phyloP scores from a whole-genome alignment of 2,113 vertebrate species.

The Erythrolamprus reginae region DNA sequence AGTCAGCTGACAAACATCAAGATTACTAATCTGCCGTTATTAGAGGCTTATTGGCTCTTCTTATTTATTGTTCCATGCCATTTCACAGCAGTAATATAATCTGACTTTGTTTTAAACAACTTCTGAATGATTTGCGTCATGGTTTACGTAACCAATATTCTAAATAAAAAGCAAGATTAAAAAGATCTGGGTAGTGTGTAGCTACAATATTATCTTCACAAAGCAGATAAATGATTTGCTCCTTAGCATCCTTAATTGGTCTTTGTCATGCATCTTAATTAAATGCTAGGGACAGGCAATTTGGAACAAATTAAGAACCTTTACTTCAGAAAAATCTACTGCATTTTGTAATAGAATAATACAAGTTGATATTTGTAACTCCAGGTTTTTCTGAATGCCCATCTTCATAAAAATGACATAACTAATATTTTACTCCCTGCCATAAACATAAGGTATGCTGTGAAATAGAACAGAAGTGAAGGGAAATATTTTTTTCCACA shows the following conservation, averaged over 20 bases:
- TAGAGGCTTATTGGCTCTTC: slow-evolving; percentile 1
- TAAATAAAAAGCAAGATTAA: slow-evolving; percentile 46
- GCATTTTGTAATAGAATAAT: neutral
- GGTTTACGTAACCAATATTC: slow-evolving; percentile 50
- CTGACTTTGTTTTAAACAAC: slow-evolving; percentile 39
- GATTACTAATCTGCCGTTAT: neutral
- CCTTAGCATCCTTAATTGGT: neutral
- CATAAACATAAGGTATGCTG: neutral
- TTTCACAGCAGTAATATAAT: slow-evolving; percentile 21
- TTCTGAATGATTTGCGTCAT: slow-evolving; percentile 45
- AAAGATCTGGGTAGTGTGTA: slow-evolving; percentile 17
- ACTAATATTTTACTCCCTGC: neutral
- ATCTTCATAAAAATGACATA: neutral
- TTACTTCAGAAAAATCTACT: neutral
- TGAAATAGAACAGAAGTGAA: neutral
- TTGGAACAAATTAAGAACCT: neutral
- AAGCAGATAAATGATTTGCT: slow-evolving; percentile 29
- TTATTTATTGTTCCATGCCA: slow-evolving; percentile 46
- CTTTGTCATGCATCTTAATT: slow-evolving; percentile 11
- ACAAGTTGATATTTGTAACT: neutral
- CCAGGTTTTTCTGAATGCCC: neutral
- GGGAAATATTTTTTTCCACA: neutral
- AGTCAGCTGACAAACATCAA: neutral
- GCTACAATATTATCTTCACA: slow-evolving; percentile 17
- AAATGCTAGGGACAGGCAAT: neutral